phyloP scores from a whole-genome alignment of 92 coral and sea anemone genomes.

The Diadumene lineata region DNA sequence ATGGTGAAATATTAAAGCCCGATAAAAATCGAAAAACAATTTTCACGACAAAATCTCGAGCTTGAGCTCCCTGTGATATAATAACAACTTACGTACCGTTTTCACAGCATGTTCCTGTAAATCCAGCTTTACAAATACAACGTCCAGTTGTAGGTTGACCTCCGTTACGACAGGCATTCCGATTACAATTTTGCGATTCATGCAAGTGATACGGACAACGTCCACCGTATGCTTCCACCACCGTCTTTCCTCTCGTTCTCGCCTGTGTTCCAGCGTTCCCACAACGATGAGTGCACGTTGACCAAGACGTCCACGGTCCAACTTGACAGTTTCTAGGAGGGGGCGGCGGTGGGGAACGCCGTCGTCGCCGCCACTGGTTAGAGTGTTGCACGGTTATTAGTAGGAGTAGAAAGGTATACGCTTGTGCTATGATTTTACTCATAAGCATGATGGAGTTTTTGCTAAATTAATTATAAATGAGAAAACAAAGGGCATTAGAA shows the following conservation, averaged over 20 bases:
- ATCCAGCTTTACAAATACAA: constrained; percentile 67
- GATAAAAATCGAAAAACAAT: too few relatives aligned
- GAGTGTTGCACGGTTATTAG: not conserved
- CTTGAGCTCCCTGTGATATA: too few relatives aligned
- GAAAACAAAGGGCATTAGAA: not conserved
- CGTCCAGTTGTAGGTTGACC: constrained; percentile 63
- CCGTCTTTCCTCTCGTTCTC: constrained; percentile 54
- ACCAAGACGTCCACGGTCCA: constrained; percentile 53
- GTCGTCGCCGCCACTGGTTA: constrained; percentile 51
- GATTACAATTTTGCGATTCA: constrained; percentile 62
- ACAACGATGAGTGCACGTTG: constrained; percentile 65
- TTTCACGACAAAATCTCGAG: too few relatives aligned
- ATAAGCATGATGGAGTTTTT: too few relatives aligned
- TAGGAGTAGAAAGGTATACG: not conserved
- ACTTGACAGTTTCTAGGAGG: constrained; percentile 52
- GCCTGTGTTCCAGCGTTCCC: constrained; percentile 74
- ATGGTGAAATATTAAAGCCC: too few relatives aligned
- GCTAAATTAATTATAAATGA: too few relatives aligned
- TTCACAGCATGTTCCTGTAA: constrained; percentile 77
- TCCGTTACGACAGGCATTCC: constrained; percentile 68
- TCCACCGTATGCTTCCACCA: constrained; percentile 43
- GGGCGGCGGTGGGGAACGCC: constrained; percentile 70
- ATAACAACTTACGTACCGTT: constrained; percentile 68
- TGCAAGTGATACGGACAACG: constrained; percentile 21
- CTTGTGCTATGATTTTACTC: not conserved